These are phyloP conservation scores for Callaeas wilsoni DNA, from an alignment of 2,113 vertebrate species.

Conservation along the genomic window DNA sequence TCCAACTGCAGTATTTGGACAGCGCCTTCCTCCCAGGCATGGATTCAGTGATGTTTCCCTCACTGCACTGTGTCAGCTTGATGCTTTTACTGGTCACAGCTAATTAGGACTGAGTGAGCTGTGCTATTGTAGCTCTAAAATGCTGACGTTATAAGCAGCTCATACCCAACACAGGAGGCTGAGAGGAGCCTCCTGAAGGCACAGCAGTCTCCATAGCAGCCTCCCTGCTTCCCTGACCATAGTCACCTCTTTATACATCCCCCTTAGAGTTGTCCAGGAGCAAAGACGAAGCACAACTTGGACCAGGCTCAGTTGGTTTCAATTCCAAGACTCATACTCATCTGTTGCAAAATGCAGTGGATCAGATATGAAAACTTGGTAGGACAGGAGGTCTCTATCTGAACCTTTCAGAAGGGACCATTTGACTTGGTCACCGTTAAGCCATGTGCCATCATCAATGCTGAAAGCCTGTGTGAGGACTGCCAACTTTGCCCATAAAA, in stretches of 20 bases:
- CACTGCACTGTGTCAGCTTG: background rate
- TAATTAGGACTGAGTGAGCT: background rate
- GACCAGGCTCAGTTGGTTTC: background rate
- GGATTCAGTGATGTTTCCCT: background rate
- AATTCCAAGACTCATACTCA: background rate
- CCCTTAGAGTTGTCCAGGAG: background rate
- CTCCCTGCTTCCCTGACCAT: background rate
- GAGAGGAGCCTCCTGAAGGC: background rate
- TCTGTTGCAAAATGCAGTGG: background rate
- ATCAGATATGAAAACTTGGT: background rate
- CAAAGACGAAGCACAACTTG: background rate
- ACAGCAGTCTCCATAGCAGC: background rate
- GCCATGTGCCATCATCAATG: background rate
- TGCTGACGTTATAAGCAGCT: background rate
- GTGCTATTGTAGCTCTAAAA: background rate
- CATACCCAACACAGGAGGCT: background rate
- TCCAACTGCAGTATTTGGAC: background rate
- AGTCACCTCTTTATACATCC: rapidly evolving
- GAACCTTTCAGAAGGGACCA: background rate
- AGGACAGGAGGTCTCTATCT: background rate
- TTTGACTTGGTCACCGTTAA: background rate
- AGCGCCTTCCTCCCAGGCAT: background rate
- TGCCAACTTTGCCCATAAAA: background rate
- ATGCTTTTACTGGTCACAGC: background rate
- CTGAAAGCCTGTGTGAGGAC: background rate